phyloP scores from a whole-genome alignment of 2,888 invertebrate genomes.

The Anaspis maculata region DNA sequence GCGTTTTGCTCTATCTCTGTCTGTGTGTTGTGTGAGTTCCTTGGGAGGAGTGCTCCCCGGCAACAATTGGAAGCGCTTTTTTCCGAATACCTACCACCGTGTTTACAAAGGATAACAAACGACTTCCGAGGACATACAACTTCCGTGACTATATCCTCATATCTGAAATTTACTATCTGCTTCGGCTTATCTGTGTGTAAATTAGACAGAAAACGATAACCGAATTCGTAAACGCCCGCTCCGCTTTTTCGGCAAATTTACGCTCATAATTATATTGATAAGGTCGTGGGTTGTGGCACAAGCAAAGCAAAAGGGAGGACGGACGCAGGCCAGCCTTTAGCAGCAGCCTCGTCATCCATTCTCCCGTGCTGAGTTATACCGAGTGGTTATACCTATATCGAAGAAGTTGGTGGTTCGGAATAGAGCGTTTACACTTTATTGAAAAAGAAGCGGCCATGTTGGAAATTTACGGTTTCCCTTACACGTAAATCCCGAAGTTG shows the following conservation, averaged over 20 bases:
- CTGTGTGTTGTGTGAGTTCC: too few species aligned
- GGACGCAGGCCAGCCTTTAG: too few species aligned
- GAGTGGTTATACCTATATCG: background rate
- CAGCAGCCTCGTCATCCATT: too few species aligned
- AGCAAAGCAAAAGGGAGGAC: too few species aligned
- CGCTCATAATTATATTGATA: conserved; percentile 10
- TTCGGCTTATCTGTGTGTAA: conserved; percentile 14
- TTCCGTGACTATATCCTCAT: conserved; percentile 14
- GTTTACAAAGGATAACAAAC: conserved; percentile 17
- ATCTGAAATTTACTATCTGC: conserved; percentile 13
- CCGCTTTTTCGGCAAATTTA: conserved; percentile 7
- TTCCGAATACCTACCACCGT: conserved; percentile 6
- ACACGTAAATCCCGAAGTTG: conserved; percentile 36
- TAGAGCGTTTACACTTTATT: conserved; percentile 31
- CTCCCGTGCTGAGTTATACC: too few species aligned
- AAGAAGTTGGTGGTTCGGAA: conserved; percentile 21
- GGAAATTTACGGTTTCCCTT: conserved; percentile 37
- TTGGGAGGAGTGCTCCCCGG: conserved; percentile 6
- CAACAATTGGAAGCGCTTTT: conserved; percentile 10
- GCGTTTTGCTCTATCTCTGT: too few species aligned
- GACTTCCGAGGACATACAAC: conserved; percentile 13
- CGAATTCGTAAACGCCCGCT: conserved; percentile 6
- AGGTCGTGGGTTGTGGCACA: conserved; percentile 1
- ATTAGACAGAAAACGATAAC: conserved; percentile 16
- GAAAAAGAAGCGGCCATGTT: conserved; percentile 32